Conservation (phyloP, 2,888 invertebrate species). For the Isotomurus palustris region DNA sequence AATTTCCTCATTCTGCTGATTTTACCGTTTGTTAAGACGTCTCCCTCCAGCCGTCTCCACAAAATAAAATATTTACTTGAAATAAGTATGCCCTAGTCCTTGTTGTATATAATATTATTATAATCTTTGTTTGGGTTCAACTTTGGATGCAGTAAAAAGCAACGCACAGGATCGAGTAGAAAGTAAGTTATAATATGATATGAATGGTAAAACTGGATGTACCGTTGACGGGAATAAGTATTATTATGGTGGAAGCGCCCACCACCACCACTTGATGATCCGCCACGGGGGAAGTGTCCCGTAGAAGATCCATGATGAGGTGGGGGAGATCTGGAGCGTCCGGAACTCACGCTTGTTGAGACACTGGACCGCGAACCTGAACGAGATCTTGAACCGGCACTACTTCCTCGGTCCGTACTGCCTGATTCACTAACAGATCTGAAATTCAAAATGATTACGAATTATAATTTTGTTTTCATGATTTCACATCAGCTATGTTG, state of each 20-base stretch:
- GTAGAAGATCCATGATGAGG: slow-evolving; percentile 42
- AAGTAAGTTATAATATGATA: no score
- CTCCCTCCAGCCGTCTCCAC: no score
- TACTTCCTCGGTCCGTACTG: slow-evolving; percentile 50
- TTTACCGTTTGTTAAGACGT: no score
- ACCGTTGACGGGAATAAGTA: slow-evolving; percentile 46
- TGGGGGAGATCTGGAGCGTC: slow-evolving; percentile 48
- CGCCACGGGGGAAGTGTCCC: slow-evolving; percentile 40
- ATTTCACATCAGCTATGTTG: background rate
- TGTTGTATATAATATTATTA: no score
- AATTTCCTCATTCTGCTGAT: no score
- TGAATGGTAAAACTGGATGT: slow-evolving; percentile 4
- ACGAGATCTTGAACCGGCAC: slow-evolving; percentile 50
- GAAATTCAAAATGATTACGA: slow-evolving; percentile 5
- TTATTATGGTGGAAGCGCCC: slow-evolving; percentile 45
- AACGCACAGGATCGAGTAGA: no score
- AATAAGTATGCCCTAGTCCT: no score
- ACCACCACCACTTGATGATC: slow-evolving; percentile 21
- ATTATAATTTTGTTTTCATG: background rate
- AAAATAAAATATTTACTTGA: no score
- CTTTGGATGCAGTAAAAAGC: no score
- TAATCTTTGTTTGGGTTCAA: no score
- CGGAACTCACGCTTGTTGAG: slow-evolving; percentile 59
- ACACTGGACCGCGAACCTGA: slow-evolving; percentile 54
- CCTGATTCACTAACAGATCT: slow-evolving; percentile 47